These are phyloP conservation scores for Calliopsis andreniformis DNA, from an alignment of 1,140 invertebrate genomes.

Conservation along the genomic window DNA sequence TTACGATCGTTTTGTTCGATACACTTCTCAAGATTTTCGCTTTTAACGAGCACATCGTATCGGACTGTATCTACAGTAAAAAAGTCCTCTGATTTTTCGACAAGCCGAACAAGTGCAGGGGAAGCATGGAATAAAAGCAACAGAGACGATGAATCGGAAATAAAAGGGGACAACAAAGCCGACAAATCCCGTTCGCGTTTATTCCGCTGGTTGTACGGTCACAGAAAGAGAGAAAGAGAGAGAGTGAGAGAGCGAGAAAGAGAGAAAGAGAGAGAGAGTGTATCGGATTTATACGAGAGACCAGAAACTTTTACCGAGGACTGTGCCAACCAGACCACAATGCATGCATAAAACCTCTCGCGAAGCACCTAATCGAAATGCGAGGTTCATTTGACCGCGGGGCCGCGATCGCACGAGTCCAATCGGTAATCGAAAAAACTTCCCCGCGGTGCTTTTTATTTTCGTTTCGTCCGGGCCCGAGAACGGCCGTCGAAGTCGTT, in stretches of 20 bases:
- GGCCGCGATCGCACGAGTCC: constrained; percentile 42
- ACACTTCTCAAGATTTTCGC: too few relatives aligned
- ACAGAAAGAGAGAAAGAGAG: too few relatives aligned
- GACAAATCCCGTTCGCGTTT: constrained; percentile 38
- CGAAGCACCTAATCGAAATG: constrained; percentile 52
- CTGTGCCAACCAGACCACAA: constrained; percentile 31
- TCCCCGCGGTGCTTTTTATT: constrained; percentile 30
- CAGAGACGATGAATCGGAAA: constrained; percentile 10
- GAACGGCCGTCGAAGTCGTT: constrained; percentile 34
- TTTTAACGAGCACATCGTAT: too few relatives aligned
- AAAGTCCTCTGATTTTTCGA: not conserved
- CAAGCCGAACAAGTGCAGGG: not conserved
- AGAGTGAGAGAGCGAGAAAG: too few relatives aligned
- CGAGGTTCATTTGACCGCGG: constrained; percentile 51
- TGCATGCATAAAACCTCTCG: constrained; percentile 56
- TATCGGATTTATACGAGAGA: constrained; percentile 18
- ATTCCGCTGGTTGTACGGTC: constrained; percentile 10
- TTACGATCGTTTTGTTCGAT: too few relatives aligned
- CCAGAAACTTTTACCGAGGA: constrained; percentile 44
- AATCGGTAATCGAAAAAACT: constrained; percentile 56
- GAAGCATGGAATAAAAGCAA: not conserved
- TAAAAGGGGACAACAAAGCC: constrained; percentile 15
- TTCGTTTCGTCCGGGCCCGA: not conserved
- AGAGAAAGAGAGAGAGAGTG: too few relatives aligned
- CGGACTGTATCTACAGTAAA: not conserved